Evolutionary conservation across 2,113 vertebrate genomes (phyloP).

Genomic region (Probosciger aterrimus): DNA sequence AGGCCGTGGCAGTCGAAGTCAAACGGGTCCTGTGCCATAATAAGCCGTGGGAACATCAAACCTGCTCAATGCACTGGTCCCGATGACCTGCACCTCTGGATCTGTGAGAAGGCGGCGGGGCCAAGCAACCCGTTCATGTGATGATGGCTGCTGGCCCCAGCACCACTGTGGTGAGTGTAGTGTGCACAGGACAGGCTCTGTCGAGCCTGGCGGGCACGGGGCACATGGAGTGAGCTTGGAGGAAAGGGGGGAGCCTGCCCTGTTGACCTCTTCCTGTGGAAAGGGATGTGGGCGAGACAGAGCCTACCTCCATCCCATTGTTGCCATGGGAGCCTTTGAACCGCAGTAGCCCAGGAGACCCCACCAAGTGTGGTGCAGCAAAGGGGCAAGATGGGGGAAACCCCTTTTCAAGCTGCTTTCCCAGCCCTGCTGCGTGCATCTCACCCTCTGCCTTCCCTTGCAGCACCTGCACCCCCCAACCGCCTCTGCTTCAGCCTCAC

Average conservation of each 20-base stretch:
- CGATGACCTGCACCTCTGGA: background rate
- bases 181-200: background rate
- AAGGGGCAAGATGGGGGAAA: background rate
- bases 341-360: background rate
- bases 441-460: background rate
- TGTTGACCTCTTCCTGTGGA: background rate
- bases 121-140: fast-evolving
- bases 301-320: background rate
- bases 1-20: slow-evolving; percentile 26
- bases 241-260: background rate
- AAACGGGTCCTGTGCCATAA: slow-evolving; percentile 32
- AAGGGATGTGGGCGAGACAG: background rate
- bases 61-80: background rate
- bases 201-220: fast-evolving
- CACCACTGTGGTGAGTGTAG: background rate
- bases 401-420: background rate
- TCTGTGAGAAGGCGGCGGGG: slow-evolving; percentile 32
- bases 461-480: background rate
- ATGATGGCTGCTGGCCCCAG: background rate
- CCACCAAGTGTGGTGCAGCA: background rate
- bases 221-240: background rate
- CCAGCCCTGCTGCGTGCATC: fast-evolving
- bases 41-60: slow-evolving; percentile 47
- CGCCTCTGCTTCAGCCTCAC: background rate
- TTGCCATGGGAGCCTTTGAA: too few relatives aligned